Evolutionary conservation across 2,888 invertebrate genomes (phyloP).

Genomic region (Barypeithes pellucidus): DNA sequence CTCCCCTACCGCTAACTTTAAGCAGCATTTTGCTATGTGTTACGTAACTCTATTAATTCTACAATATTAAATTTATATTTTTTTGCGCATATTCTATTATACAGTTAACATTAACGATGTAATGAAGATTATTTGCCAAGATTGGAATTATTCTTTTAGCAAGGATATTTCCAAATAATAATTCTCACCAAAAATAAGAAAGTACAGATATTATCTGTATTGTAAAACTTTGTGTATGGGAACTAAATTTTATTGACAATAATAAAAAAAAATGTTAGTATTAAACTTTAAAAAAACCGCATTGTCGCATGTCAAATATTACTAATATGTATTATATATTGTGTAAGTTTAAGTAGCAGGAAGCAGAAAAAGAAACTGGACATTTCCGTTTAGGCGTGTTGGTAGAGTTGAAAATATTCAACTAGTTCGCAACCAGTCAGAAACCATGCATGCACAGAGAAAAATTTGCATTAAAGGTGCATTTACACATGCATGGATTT

Average conservation of each 20-base stretch:
- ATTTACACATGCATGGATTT: no score
- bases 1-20: no score
- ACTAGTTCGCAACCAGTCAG: no score
- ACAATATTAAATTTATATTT: not conserved
- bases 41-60: no score
- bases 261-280: not conserved
- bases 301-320: not conserved
- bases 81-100: not conserved
- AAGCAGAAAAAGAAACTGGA: no score
- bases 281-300: not conserved
- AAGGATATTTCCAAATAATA: constrained; percentile 7
- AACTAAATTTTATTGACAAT: constrained; percentile 11
- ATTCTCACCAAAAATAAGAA: constrained; percentile 22
- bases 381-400: no score
- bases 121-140: not conserved
- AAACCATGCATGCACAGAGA: no score
- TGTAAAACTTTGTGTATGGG: constrained; percentile 8
- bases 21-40: no score
- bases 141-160: constrained; percentile 8
- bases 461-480: no score
- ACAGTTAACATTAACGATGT: not conserved
- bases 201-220: constrained; percentile 11
- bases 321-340: not conserved
- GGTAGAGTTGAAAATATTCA: no score
- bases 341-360: not conserved